Base-by-base conservation (phyloP, 2,113 vertebrate genomes). In the Pipra filicauda region DNA sequence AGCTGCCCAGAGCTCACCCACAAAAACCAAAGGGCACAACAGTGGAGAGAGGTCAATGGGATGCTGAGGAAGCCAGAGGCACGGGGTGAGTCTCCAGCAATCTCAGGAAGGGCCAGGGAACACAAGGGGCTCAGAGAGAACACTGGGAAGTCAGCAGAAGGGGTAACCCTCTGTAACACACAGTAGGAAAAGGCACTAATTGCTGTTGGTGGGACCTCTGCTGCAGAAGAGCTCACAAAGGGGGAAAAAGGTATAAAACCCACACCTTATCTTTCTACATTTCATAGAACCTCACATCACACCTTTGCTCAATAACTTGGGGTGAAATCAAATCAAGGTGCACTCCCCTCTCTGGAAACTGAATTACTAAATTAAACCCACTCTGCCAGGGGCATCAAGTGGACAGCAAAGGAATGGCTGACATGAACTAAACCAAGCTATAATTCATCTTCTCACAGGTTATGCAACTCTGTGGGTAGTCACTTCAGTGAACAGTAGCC, bases 401-500 rank as follows among this genome's bases (percentile, higher is more conserved):
- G 33, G 80, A 87, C 67, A 87, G 80, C 49, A 74, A 73, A 82
- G 57, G 91, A 87, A 71, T 10, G 62, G 33, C 12, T 72, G 49
- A 75, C 20, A n/a, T 14, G 27, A 93, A 85, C 54, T 49, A 83
- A 65, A 84, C 23, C 35, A 67, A 88, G 21, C 35, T 84, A 54
- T 57, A 93, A 93, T 75, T 76, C 61, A 93, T 91, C 80, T 87
- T 86, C 73, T 89, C 70, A 19, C 0, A 49, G 62, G 88, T 97
- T 96, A 95, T 2, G 2, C 91, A 96, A 96, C 65, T 75, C 80
- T 71, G 92, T 88, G 92, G 90, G 95, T 78, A 91, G 92, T 74
- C 6, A 15, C 81, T 86, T 84, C 83, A 76, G 70, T 27, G 64
- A 93, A 80, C 82, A 58, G 88, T 31, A 95, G 69, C 70, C 91